A percentile compares a stretch with the other conserved stretches of the same genome.
Evolutionary conservation across 1,140 invertebrate species (phyloP).

Genomic region (Euwallacea fornicatus): DNA sequence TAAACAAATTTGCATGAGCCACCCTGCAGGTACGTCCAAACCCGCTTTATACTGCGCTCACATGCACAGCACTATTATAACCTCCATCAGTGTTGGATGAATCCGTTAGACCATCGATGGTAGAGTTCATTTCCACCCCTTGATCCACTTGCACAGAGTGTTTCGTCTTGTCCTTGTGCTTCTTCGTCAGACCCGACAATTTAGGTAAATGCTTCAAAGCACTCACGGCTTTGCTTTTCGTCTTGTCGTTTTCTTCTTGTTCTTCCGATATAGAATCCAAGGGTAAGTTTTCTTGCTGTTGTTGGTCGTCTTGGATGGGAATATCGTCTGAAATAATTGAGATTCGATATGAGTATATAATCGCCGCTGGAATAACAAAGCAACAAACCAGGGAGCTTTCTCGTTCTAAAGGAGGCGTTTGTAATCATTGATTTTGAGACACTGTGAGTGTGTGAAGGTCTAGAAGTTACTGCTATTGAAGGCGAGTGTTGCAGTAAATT

Average conservation of each 20-base stretch:
- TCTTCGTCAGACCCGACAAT: constrained; percentile 50
- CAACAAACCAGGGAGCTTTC: constrained; percentile 82
- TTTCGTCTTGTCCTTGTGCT: constrained; percentile 48
- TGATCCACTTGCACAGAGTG: constrained; percentile 36
- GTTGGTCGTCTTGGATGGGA: constrained; percentile 50
- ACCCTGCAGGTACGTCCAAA: too few species aligned
- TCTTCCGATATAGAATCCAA: constrained; percentile 53
- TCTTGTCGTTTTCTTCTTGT: constrained; percentile 48
- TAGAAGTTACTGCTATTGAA: constrained; percentile 57
- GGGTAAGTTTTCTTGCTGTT: constrained; percentile 37
- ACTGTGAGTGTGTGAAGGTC: constrained; percentile 74
- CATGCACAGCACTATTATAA: constrained; percentile 46
- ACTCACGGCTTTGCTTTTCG: constrained; percentile 43
- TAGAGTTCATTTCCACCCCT: constrained; percentile 32
- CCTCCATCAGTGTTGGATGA: constrained; percentile 37
- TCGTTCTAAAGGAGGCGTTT: constrained; percentile 94
- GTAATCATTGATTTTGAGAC: constrained; percentile 94
- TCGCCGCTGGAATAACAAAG: too few species aligned
- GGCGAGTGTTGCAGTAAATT: constrained; percentile 71
- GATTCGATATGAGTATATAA: neutral
- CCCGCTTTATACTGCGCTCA: constrained; percentile 49
- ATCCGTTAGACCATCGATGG: constrained; percentile 38
- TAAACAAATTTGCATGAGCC: too few species aligned
- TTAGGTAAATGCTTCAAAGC: constrained; percentile 53
- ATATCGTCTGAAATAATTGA: constrained; percentile 49